A percentile compares a stretch with the other conserved stretches of the same genome.
These are phyloP conservation scores for Sylvietta virens DNA, from an alignment of 2,113 vertebrate genomes.

Conservation along the genomic window DNA sequence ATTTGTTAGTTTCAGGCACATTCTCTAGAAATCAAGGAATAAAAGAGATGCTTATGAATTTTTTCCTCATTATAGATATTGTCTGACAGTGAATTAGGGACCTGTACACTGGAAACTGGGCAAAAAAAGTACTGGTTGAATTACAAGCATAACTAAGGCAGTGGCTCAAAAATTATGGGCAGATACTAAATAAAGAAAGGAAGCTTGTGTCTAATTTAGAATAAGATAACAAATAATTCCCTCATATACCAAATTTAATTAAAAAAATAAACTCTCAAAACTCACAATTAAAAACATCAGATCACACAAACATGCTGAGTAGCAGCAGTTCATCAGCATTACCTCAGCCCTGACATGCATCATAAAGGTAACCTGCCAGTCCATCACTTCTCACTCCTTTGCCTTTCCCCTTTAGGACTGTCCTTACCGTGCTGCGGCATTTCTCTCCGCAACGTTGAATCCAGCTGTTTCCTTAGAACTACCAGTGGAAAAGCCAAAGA, in stretches of 20 bases:
- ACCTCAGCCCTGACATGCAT: not conserved
- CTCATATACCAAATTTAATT: not conserved
- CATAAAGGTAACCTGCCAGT: not conserved
- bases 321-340: not conserved
- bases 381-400: not conserved
- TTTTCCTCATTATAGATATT: not conserved
- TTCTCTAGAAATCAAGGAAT: not conserved
- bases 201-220: not conserved
- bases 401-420: rapidly evolving
- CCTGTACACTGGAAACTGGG: not conserved
- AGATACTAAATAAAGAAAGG: not conserved
- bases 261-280: rapidly evolving
- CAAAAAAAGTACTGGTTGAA: not conserved
- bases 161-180: not conserved
- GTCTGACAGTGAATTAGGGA: not conserved
- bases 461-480: slow-evolving; percentile 53
- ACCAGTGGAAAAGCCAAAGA: slow-evolving; percentile 83
- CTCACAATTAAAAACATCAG: not conserved
- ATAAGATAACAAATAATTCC: not conserved
- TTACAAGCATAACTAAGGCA: not conserved
- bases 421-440: slow-evolving; percentile 81
- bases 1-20: not conserved
- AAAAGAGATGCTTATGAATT: not conserved
- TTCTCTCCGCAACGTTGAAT: slow-evolving; percentile 81
- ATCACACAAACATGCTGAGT: not conserved